Evolutionary conservation across 2,113 vertebrate species (phyloP).

Genomic region (Mirza zaza): DNA sequence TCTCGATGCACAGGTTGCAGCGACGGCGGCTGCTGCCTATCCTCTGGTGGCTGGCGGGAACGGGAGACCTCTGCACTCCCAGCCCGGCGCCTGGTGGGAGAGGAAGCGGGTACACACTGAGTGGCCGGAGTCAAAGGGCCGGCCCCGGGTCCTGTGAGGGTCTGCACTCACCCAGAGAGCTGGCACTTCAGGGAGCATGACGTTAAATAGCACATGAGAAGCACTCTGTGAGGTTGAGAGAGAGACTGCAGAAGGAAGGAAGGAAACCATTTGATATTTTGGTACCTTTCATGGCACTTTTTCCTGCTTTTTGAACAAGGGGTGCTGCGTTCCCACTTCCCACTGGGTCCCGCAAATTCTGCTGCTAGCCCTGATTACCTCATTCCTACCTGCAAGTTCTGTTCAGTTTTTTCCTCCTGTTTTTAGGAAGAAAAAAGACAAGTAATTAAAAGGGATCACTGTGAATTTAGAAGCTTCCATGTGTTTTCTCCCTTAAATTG

Average conservation of each 20-base stretch:
- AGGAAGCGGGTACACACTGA: not conserved
- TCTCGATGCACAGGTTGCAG: rapidly evolving
- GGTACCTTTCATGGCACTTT: not conserved
- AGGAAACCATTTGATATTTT: not conserved
- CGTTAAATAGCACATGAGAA: not conserved
- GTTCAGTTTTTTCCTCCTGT: not conserved
- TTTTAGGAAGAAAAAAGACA: not conserved
- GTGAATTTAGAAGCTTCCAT: not conserved
- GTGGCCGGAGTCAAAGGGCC: not conserved
- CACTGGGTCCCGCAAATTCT: not conserved
- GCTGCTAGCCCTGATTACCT: not conserved
- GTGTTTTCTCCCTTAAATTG: not conserved
- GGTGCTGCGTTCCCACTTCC: not conserved
- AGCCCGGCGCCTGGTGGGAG: rapidly evolving
- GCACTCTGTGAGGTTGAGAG: rapidly evolving
- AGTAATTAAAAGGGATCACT: not conserved
- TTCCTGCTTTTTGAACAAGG: not conserved
- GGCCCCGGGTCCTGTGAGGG: not conserved
- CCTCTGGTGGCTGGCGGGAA: not conserved
- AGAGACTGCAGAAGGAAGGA: not conserved
- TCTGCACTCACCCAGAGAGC: not conserved
- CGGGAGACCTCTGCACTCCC: not conserved
- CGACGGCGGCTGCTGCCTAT: not conserved
- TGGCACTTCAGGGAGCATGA: not conserved
- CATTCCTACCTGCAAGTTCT: not conserved